Base-by-base conservation (phyloP, 2,797 vertebrate genomes). In the Gephyroberyx darwinii region DNA sequence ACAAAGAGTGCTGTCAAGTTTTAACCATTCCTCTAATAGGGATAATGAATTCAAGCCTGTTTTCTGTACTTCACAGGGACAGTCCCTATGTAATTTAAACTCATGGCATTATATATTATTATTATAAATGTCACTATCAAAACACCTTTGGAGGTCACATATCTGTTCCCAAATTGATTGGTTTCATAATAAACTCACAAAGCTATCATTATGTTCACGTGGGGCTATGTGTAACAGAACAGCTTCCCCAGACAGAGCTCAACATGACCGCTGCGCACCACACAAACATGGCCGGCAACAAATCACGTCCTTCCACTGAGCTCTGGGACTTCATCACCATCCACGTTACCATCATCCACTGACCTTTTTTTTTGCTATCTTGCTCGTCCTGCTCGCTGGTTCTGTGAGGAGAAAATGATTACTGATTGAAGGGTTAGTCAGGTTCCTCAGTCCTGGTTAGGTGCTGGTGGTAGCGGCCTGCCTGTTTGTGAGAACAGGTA, bases 401-500 rank as follows among this genome's bases (percentile, higher is more conserved):
- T 35, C 30, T 37, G 57, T 19, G 30, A 48, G 41, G 45, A 30
- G 30, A n/a, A 33, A 37, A 4, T 2, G 22, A 9, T 8, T 61
- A 56, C 33, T 13, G 67, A 12, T 64, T 47, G 37, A 41, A 65
- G 55, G n/a, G 57, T 54, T 2, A 43, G 77, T 56, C 75, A 52
- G 57, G 69, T 26, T 71, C 50, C 70, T 81, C 72, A 10, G 68
- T 30, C 75, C 43, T 35, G 80, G 52, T 47, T 77, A 73, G 69
- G 58, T 76, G 82, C 80, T 86, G 76, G 60, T 50, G 58, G 35
- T 57, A 69, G 65, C 64, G 82, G 67, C 69, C 69, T 81, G 80
- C 33, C 64, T 74, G 80, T 81, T 75, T 74, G 54, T 84, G 73
- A 86, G 66, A 82, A 75, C 74, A 74, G 73, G 80, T 82, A 84